These are phyloP conservation scores for Stenoptilia bipunctidactyla DNA, from an alignment of 2,888 invertebrate species.

Conservation along the genomic window DNA sequence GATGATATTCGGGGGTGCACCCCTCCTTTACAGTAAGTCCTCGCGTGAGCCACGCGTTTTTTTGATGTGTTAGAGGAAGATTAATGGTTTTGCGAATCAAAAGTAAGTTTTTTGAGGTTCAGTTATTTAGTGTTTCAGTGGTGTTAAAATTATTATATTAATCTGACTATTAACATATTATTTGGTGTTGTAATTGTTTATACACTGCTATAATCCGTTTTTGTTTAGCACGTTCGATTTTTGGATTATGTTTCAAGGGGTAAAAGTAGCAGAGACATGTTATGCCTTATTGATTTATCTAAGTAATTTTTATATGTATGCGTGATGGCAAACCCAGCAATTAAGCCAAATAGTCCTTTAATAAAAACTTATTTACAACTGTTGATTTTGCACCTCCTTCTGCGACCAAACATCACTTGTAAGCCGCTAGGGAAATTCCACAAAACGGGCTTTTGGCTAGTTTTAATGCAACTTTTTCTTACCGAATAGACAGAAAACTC, in stretches of 20 bases:
- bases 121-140: slow-evolving; percentile 8
- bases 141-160: slow-evolving; percentile 8
- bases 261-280: too few relatives aligned
- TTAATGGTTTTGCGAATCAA: slow-evolving; percentile 5
- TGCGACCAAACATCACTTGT: too few relatives aligned
- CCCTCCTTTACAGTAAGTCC: slow-evolving; percentile 8
- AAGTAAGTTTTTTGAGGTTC: slow-evolving; percentile 6
- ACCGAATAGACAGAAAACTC: too few relatives aligned
- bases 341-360: too few relatives aligned
- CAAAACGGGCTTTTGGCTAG: too few relatives aligned
- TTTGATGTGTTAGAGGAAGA: slow-evolving; percentile 8
- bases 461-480: too few relatives aligned
- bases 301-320: too few relatives aligned
- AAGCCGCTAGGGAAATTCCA: too few relatives aligned
- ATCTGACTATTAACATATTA: slow-evolving; percentile 11
- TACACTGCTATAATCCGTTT: slow-evolving; percentile 1
- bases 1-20: slow-evolving; percentile 5
- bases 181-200: slow-evolving; percentile 9
- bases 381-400: too few relatives aligned
- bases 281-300: too few relatives aligned
- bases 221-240: slow-evolving; percentile 1
- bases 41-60: slow-evolving; percentile 8
- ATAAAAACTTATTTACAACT: too few relatives aligned
- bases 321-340: too few relatives aligned
- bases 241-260: not conserved